A percentile compares a stretch with the other conserved stretches of the same genome.
Conservation (phyloP, 2,797 vertebrate species). For the Heteromormyrus szaboi region DNA sequence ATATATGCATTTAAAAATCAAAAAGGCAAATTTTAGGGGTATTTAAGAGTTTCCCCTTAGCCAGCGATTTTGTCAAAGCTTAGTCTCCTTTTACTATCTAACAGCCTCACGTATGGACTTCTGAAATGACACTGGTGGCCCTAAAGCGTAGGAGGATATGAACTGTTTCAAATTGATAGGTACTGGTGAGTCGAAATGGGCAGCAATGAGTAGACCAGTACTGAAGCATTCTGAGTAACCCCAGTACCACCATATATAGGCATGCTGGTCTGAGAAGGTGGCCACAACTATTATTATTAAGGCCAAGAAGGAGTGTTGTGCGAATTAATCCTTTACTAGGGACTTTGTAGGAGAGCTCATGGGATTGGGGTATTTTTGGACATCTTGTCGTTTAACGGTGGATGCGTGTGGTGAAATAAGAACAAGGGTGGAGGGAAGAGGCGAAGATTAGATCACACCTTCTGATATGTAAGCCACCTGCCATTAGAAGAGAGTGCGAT, state of each 20-base stretch:
- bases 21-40: not conserved
- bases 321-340: not conserved
- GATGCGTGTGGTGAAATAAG: not conserved
- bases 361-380: not conserved
- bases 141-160: not conserved
- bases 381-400: not conserved
- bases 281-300: not conserved
- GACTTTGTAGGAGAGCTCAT: not conserved
- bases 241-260: not conserved
- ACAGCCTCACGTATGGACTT: not conserved
- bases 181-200: not conserved
- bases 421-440: not conserved
- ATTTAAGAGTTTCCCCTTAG: not conserved
- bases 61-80: not conserved
- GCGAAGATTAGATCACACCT: not conserved
- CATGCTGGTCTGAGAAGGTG: not conserved
- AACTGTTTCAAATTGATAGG: not conserved
- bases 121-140: not conserved
- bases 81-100: not conserved
- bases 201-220: not conserved
- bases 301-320: not conserved
- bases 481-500: not conserved
- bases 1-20: not conserved
- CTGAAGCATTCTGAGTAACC: not conserved
- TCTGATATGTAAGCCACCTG: not conserved